These are phyloP conservation scores for Leucoraja ocellata DNA, from an alignment of 2,797 vertebrate species.

Conservation along the genomic window DNA sequence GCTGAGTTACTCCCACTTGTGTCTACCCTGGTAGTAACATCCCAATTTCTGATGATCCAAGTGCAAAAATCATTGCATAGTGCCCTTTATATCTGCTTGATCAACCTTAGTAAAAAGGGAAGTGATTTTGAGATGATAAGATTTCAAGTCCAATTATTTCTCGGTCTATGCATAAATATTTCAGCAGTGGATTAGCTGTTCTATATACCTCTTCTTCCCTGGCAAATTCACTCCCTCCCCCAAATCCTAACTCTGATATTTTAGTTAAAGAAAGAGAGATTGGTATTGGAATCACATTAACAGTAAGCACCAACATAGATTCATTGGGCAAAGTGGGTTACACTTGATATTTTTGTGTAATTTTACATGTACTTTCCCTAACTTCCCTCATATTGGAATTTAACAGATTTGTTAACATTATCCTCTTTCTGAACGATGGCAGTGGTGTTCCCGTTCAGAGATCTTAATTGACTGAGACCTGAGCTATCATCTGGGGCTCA, in stretches of 20 bases:
- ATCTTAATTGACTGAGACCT: background rate
- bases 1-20: too few relatives aligned
- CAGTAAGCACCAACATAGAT: background rate
- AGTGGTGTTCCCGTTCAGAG: background rate
- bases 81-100: background rate
- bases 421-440: background rate
- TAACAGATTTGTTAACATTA: background rate
- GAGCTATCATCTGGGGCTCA: background rate
- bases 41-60: background rate
- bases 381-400: background rate
- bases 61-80: background rate
- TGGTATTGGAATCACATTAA: background rate
- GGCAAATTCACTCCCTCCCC: background rate
- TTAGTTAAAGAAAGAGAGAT: background rate
- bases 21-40: background rate
- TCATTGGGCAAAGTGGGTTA: background rate
- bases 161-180: background rate
- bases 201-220: background rate
- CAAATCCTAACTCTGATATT: background rate
- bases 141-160: background rate
- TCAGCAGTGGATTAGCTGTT: background rate
- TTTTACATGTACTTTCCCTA: background rate
- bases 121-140: background rate
- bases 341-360: background rate
- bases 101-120: background rate